Evolutionary conservation across 2,888 invertebrate species (phyloP), one percentile per base, ranked within the genome.

Genomic region (Archaeoteleia sp.): DNA sequence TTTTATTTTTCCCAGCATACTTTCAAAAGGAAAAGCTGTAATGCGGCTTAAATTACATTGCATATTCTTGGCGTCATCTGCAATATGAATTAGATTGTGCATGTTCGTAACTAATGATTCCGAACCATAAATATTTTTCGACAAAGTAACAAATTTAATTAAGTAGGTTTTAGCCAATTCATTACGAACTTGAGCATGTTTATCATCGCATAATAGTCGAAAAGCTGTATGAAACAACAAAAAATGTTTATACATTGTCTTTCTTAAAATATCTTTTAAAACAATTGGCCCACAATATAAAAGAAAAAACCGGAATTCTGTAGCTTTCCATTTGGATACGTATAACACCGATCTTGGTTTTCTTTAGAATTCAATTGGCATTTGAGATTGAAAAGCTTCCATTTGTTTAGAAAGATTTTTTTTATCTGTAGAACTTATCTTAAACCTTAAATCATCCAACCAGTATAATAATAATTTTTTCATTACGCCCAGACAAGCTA

Each of bases 81-180:
- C 12, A 7, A 54, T 5, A 45, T 66, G 66, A 25, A 66, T 40
- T 10, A 66, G 27, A 53, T 53, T 51, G 32, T 66, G 58, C 2
- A 23, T 12, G 35, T 49, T 49, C n/a, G 35, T n/a, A 37, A 14
- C 25, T 13, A 37, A 12, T n/a, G 35, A 37, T 35, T 49, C 48
- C n/a, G 25, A 1, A 37, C 27, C 9, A 35, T 49, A 49, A n/a
- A n/a, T n/a, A n/a, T n/a, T n/a, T n/a, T n/a, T n/a, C n/a, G n/a
- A n/a, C n/a, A n/a, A n/a, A n/a, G n/a, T n/a, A n/a, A n/a, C n/a
- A n/a, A n/a, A n/a, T n/a, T n/a, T n/a, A n/a, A n/a, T n/a, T n/a
- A n/a, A n/a, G n/a, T n/a, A n/a, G n/a, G n/a, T n/a, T n/a, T n/a
- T n/a, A n/a, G n/a, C n/a, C n/a, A n/a, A n/a, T n/a, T n/a, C n/a